Evolutionary conservation across 2,888 invertebrate species (phyloP), one percentile per base, ranked within the genome.

Genomic region (Gandaritis pyraliata): DNA sequence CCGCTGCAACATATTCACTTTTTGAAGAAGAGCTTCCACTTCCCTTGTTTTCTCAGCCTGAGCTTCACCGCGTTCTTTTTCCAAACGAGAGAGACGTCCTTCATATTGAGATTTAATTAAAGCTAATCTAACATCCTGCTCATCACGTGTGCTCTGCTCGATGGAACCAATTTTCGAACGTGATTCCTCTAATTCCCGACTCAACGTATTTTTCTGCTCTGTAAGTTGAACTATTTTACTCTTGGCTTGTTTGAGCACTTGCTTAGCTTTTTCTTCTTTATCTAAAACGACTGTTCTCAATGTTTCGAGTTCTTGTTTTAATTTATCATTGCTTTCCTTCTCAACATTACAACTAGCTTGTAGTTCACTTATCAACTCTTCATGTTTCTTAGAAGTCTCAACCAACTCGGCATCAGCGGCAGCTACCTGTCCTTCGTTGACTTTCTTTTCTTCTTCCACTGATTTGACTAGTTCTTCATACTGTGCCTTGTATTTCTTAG

Each of bases 401-500:
- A 86, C 82, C 36, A 87, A 76, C 47, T 88, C 88, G 23, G 85
- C 86, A 50, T 86, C 87, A 13, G 91, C 88, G 36, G 92, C 93
- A 29, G 93, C 93, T 2, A 86, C 85, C 69, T 94, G 94, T 1
- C 86, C 93, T 72, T 93, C 94, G 56, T 84, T 85, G 69, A 91
- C 93, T 67, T 93, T 93, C 73, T 94, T 94, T 49, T 94, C 94
- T 72, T 94, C 94, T 68, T 95, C 95, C 16, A 94, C 87, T 13
- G 94, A 93, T 80, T 95, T 96, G 0, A 93, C 91, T 16, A 96
- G 90, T 72, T 97, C 97, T 79, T 96, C 96, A 80, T 94, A 97
- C 72, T 96, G 96, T 10, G 94, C 95, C 85, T 98, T 98, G 82
- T 98, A 98, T 77, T 97, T 97, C 76, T 97, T 96, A 6, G 98